Base-by-base conservation (phyloP, 2,888 invertebrate species). In the Sericinus montela region DNA sequence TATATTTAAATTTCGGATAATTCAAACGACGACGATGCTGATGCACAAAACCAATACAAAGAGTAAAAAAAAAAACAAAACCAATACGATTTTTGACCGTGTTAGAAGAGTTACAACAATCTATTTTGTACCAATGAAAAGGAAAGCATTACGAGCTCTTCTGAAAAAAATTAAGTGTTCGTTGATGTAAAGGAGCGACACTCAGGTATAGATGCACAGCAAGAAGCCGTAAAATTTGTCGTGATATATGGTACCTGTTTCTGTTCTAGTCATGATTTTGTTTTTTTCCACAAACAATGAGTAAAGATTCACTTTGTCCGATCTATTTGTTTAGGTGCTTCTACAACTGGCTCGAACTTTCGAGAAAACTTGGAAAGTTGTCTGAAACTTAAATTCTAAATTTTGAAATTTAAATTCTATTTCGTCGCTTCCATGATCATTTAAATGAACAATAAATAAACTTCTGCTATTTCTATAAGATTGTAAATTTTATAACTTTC, bases 261-360 rank as follows among this genome's bases (percentile, higher is more conserved):
- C 10, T 9, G 8, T 30, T 41, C 15, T 5, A 25, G 8, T 9
- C 30, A 14, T 29, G 11, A 1, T 16, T 15, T 29, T 40, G 9
- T 28, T 28, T 32, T 39, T 35, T 35, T 35, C 13, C 15, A 7
- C 15, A 1, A 6, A 7, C 14, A 2, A 15, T 14, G 13, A 13
- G 10, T 9, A 35, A 35, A 35, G 6, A 11, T n/a, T 25, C 1
- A 5, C 6, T 32, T 7, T 11, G 32, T 5, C 11, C 5, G 3
- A 11, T 3, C 13, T 32, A 32, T 10, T 32, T 4, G n/a, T 11
- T 32, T 11, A 3, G 32, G 3, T 32, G 32, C 32, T 11, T 30
- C n/a, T 29, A 14, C 15, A n/a, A n/a, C n/a, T n/a, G n/a, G n/a
- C 40, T 40, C 40, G 40, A 40, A 40, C 14, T 16, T 40, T 40